phyloP scores from a whole-genome alignment of 2,113 vertebrate genomes.

The Camelus dromedarius region DNA sequence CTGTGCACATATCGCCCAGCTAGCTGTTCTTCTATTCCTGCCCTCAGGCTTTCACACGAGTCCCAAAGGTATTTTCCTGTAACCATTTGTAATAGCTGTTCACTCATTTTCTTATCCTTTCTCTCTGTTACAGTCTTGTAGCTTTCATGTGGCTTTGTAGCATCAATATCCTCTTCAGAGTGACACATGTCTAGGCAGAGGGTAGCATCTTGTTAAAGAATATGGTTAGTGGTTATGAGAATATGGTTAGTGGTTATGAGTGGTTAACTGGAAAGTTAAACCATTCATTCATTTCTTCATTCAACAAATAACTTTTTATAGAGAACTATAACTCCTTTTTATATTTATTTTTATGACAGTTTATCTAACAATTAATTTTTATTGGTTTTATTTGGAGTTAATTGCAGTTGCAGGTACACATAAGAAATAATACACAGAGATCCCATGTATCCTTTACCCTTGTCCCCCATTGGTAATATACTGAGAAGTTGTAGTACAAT shows the following conservation, averaged over 20 bases:
- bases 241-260: background rate
- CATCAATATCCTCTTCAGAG: background rate
- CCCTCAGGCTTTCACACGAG: background rate
- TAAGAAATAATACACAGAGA: background rate
- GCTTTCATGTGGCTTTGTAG: background rate
- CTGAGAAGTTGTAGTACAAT: background rate
- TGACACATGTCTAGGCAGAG: background rate
- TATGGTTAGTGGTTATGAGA: background rate
- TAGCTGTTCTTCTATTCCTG: background rate
- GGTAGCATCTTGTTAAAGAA: background rate
- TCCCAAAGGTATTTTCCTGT: background rate
- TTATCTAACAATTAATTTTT: background rate
- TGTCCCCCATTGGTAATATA: background rate
- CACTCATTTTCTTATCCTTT: conserved; percentile 22
- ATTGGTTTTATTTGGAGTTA: background rate
- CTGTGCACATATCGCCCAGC: background rate
- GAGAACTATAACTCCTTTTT: background rate
- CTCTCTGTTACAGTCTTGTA: background rate
- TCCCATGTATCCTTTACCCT: background rate
- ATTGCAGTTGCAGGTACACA: background rate
- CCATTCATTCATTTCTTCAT: background rate
- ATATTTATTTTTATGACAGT: background rate
- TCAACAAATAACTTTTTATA: background rate
- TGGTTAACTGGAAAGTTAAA: background rate
- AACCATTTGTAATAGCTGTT: conserved; percentile 5